phyloP scores from a whole-genome alignment of 2,888 invertebrate genomes.

The Eulithis testata region DNA sequence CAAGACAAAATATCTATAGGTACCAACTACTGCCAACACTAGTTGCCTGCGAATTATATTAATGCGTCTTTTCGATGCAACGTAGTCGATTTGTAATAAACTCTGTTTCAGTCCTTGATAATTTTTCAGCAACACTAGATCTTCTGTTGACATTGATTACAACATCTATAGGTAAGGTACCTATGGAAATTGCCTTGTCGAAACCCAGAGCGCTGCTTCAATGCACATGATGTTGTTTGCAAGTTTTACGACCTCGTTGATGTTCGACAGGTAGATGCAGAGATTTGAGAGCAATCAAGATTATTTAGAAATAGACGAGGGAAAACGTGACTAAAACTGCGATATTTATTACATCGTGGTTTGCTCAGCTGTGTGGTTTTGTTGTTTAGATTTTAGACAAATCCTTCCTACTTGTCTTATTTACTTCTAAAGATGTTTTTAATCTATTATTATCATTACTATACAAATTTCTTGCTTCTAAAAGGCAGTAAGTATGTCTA shows the following conservation, averaged over 20 bases:
- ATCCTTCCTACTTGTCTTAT: neutral
- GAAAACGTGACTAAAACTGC: conserved; percentile 40
- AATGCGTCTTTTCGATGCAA: too few species aligned
- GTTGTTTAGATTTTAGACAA: conserved; percentile 9
- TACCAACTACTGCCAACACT: too few species aligned
- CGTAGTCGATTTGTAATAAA: too few species aligned
- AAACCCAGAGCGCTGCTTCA: conserved; percentile 38
- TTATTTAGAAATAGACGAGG: conserved; percentile 36
- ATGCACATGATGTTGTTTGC: conserved; percentile 37
- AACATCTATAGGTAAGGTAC: neutral
- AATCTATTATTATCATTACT: neutral
- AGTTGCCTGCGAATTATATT: too few species aligned
- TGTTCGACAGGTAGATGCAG: conserved; percentile 15
- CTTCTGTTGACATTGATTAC: conserved; percentile 24
- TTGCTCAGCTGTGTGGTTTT: conserved; percentile 26
- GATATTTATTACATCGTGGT: conserved; percentile 30
- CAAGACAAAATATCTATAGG: too few species aligned
- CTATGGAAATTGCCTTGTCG: conserved; percentile 23
- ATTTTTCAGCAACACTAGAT: neutral
- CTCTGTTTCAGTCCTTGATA: neutral
- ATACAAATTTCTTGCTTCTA: too few species aligned
- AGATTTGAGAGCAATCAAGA: conserved; percentile 32
- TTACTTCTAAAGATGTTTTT: neutral
- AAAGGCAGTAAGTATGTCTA: too few species aligned
- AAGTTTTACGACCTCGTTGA: conserved; percentile 33